phyloP scores from a whole-genome alignment of 2,113 vertebrate genomes.

The Dromiciops gliroides region DNA sequence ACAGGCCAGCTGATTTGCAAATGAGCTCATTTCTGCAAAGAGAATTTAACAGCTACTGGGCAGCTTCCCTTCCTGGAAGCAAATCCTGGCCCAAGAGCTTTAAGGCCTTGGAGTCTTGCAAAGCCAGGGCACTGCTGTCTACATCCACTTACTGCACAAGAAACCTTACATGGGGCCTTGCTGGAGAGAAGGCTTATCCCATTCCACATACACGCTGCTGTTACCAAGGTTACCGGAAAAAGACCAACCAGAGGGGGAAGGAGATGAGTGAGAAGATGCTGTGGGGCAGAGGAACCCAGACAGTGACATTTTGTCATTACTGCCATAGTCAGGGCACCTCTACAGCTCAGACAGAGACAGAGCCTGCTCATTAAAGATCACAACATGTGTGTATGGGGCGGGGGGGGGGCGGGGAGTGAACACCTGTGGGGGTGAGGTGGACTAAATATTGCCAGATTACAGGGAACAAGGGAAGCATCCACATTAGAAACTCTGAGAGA shows the following conservation, averaged over 20 bases:
- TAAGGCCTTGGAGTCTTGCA: not conserved
- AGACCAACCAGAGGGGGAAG: not conserved
- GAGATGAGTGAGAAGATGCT: not conserved
- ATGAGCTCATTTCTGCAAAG: not conserved
- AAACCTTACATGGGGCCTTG: not conserved
- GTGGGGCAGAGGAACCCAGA: not conserved
- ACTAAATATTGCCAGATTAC: not conserved
- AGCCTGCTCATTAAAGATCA: not conserved
- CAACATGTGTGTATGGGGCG: not conserved
- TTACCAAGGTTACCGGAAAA: not conserved
- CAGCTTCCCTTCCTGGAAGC: not conserved
- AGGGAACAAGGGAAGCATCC: not conserved
- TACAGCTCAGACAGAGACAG: not conserved
- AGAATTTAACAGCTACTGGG: not conserved
- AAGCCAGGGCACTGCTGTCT: not conserved
- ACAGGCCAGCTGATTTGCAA: not conserved
- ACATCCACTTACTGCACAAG: not conserved
- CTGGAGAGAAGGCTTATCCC: not conserved
- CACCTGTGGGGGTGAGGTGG: too few relatives aligned
- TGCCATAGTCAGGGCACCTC: not conserved
- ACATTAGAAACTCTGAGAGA: not conserved
- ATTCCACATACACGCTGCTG: not conserved
- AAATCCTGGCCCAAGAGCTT: not conserved
- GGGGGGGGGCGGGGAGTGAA: not conserved
- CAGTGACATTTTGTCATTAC: not conserved